Base-by-base conservation (phyloP, 92 coral and sea anemone species). In the Phenganax subtilis region DNA sequence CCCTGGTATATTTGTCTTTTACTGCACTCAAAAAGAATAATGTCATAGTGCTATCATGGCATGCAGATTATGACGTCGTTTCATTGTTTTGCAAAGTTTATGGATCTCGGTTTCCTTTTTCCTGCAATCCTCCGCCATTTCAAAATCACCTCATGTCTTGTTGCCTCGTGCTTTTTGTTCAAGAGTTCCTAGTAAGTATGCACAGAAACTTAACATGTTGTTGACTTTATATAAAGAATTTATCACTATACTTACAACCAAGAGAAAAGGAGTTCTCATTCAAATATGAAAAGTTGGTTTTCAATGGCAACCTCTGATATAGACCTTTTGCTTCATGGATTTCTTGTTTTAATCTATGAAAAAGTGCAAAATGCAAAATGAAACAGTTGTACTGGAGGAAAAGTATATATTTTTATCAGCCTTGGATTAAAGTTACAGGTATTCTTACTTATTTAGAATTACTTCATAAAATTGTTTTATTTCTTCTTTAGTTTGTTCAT, bases 401-500 rank as follows among this genome's bases (percentile, higher is more conserved):
- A 73, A 25, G 51, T 2, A 6, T 14, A 6, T 12, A 54, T 17
- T 44, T 8, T 51, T 20, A 7, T 10, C 15, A 51, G 51, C 11
- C 31, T 30, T 11, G 29, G 11, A 6, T 0, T 7, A 57, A 75
- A 55, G 8, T 57, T 75, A 6, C 3, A 17, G 9, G 14, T 16
- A 72, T 12, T 15, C 57, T 51, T 63, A 78, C 82, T 62, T 61
- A 57, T 51, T 25, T 6, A 78, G 16, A 53, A 78, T 28, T 12
- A 10, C 58, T 52, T 78, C 57, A 52, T 78, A 78, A 61, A 37
- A 63, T 8, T 61, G 55, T 20, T 62, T 78, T 20, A 78, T 59
- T 62, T 78, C 82, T 78, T 78, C 82, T 47, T 51, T 78, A 6
- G 82, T 78, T n/a, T 62, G 82, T 78, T 78, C 82, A 59, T 47